Evolutionary conservation across 2,113 vertebrate genomes (phyloP).

Genomic region (Macroglossus sobrinus): DNA sequence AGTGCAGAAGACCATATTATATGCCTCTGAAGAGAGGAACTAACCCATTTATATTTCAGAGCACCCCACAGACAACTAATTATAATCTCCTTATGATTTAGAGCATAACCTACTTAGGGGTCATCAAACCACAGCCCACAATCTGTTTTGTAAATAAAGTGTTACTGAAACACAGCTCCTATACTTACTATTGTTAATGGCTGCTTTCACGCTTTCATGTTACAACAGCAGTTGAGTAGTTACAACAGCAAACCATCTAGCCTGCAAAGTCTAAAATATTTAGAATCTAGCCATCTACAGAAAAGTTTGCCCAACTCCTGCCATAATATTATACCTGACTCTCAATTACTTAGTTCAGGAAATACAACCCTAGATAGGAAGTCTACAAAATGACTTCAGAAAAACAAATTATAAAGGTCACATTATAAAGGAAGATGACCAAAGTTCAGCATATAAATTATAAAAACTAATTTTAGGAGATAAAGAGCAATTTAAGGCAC

Average conservation of each 20-base stretch:
- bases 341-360: neutral
- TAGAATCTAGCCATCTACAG: neutral
- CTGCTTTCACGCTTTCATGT: constrained; percentile 11
- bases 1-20: neutral
- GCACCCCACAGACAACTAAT: neutral
- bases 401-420: neutral
- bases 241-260: neutral
- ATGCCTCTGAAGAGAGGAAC: neutral
- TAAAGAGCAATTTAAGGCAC: neutral
- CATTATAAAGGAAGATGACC: constrained; percentile 25
- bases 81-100: neutral
- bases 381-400: neutral
- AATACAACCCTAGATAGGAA: neutral
- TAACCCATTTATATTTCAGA: neutral
- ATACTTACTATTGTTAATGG: neutral
- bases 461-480: neutral
- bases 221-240: neutral
- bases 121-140: neutral
- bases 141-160: neutral
- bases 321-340: neutral
- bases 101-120: neutral
- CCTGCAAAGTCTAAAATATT: constrained; percentile 7
- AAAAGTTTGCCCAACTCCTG: neutral
- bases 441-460: constrained; percentile 30
- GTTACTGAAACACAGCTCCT: neutral